Base-by-base conservation (phyloP, 2,888 invertebrate species). In the Amiota minor region DNA sequence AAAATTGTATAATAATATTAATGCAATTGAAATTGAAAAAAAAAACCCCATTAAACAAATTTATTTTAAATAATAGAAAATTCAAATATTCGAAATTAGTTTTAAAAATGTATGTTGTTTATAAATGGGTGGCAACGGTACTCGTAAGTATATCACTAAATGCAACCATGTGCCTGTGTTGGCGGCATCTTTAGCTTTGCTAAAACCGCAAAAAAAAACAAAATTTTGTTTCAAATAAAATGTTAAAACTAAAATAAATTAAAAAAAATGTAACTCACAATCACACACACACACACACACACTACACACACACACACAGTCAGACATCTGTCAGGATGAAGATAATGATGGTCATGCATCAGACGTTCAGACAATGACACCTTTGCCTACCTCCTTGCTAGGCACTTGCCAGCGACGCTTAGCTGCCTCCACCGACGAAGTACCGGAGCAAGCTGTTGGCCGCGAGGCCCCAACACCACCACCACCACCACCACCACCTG, bases 341-440 rank as follows among this genome's bases (percentile, higher is more conserved):
- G 56, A n/a, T 20, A 50, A 16, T 50, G 12, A 69, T 10, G 18
- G 46, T 46, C 14, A 18, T 10, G 10, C 14, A 50, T 16, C 47
- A 18, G 20, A 11, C 11, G 12, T 68, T 91, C 91, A 96, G 83
- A 96, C 96, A 85, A 96, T 93, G 84, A 96, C 94, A 77, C 96
- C 96, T 84, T 93, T 94, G 95, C 96, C 96, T 93, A 96, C 96
- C 96, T 96, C 96, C 89, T 95, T 94, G 88, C 93, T 95, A 91
- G 95, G 95, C 83, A 95, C 90, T 83, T 94, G 92, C 23, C 95
- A 91, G 84, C 94, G 93, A 89, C 93, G 92, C 84, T 91, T 91
- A 73, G 90, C 89, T 23, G 90, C 90, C 85, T 93, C 93, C 80
- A 92, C 91, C 77, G 93, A 92, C 75, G 94, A 93, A 72, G 91